Evolutionary conservation across 2,797 vertebrate species (phyloP).

Genomic region (Geotrypetes seraphini): DNA sequence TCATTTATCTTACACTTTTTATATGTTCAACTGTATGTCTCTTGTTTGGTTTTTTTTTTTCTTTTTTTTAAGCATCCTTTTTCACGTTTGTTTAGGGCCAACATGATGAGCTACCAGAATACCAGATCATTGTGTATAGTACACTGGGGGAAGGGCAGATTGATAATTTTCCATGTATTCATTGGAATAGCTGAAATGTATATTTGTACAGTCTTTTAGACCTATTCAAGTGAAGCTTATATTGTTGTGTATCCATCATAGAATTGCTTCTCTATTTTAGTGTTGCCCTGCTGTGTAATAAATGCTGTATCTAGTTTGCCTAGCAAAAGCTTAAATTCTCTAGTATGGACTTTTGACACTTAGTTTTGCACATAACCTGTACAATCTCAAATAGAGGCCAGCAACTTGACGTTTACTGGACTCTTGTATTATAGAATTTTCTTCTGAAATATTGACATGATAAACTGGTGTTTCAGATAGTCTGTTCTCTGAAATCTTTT

Average conservation of each 20-base stretch:
- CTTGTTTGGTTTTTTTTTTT: neutral
- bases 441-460: conserved; percentile 66
- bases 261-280: conserved; percentile 74
- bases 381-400: conserved; percentile 71
- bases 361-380: conserved; percentile 88
- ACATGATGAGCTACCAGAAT: conserved; percentile 45
- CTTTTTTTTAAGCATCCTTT: conserved; percentile 35
- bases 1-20: conserved; percentile 42
- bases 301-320: conserved; percentile 84
- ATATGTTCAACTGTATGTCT: conserved; percentile 45
- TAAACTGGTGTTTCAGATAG: conserved; percentile 57
- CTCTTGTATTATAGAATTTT: conserved; percentile 73
- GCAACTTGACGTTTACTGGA: conserved; percentile 69
- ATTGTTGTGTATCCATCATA: conserved; percentile 79
- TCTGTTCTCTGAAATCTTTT: conserved; percentile 60
- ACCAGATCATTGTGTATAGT: conserved; percentile 54
- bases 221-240: conserved; percentile 80
- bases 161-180: conserved; percentile 60
- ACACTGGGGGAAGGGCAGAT: conserved; percentile 54
- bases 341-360: conserved; percentile 82
- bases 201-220: conserved; percentile 99
- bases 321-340: conserved; percentile 84
- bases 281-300: conserved; percentile 90
- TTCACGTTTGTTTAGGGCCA: conserved; percentile 45
- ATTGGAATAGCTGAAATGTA: conserved; percentile 85